A percentile compares a stretch with the other conserved stretches of the same genome.
Conservation (phyloP, 2,888 invertebrate genomes). For the Portevinia maculata region DNA sequence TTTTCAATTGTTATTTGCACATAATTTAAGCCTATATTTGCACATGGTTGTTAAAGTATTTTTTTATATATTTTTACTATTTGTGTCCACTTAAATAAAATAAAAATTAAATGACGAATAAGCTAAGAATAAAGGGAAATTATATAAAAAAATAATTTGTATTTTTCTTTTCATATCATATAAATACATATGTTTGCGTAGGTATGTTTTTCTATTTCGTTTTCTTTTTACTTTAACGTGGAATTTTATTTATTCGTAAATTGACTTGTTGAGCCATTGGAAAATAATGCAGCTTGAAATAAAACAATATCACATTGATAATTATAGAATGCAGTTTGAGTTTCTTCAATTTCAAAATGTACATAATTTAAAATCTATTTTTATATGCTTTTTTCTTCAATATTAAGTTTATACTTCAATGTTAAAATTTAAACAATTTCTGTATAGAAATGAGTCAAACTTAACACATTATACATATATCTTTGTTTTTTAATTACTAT, state of each 20-base stretch:
- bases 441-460: conserved; percentile 56
- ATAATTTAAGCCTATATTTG: conserved; percentile 48
- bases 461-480: conserved; percentile 53
- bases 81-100: conserved; percentile 39
- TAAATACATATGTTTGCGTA: neutral
- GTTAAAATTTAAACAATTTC: conserved; percentile 51
- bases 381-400: conserved; percentile 21
- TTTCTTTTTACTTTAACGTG: conserved; percentile 52
- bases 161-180: too few species aligned
- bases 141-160: conserved; percentile 1
- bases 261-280: conserved; percentile 22
- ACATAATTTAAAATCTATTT: conserved; percentile 51
- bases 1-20: conserved; percentile 57
- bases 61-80: conserved; percentile 37
- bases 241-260: conserved; percentile 37
- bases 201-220: conserved; percentile 10
- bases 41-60: conserved; percentile 27
- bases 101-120: conserved; percentile 1
- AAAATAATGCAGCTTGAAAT: conserved; percentile 33
- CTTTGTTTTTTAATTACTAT: conserved; percentile 69
- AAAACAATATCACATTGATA: conserved; percentile 62
- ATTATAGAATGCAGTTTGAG: conserved; percentile 38
- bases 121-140: conserved; percentile 1
- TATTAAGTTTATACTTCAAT: conserved; percentile 24
- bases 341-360: conserved; percentile 23